phyloP scores from a whole-genome alignment of 2,113 vertebrate genomes.

The Eretmochelys imbricata region DNA sequence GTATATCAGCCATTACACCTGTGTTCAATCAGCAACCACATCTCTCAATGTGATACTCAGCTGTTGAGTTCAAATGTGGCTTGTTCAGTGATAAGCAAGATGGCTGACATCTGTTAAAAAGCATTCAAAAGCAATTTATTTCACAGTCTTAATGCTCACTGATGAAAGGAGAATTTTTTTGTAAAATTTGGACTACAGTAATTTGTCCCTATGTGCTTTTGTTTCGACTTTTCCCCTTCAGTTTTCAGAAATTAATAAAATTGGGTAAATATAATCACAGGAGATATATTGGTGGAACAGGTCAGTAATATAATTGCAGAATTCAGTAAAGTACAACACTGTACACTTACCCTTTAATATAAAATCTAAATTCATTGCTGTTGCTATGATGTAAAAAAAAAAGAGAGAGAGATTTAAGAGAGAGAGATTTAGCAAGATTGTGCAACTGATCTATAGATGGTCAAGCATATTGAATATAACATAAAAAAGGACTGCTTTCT shows the following conservation, averaged over 20 bases:
- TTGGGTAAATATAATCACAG: background rate
- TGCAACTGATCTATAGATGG: background rate
- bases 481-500: background rate
- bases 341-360: background rate
- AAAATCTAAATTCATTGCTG: background rate
- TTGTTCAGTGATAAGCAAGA: slow-evolving; percentile 87
- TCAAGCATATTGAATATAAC: background rate
- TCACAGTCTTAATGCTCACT: slow-evolving; percentile 78
- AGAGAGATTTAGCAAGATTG: background rate
- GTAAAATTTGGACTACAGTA: slow-evolving; percentile 50
- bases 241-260: background rate
- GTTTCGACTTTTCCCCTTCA: background rate
- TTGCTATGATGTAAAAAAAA: background rate
- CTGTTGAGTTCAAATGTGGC: slow-evolving; percentile 81
- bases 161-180: slow-evolving; percentile 76
- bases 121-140: slow-evolving; percentile 87
- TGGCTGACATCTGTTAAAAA: slow-evolving; percentile 84
- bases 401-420: too few relatives aligned
- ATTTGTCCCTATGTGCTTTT: slow-evolving; percentile 37
- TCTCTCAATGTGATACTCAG: slow-evolving; percentile 78
- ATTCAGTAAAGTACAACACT: background rate
- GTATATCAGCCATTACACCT: slow-evolving; percentile 93
- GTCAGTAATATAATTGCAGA: background rate
- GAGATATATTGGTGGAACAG: background rate
- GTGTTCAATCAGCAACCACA: slow-evolving; percentile 87